Evolutionary conservation across 1,140 invertebrate genomes (phyloP).

Genomic region (Bombus turneri): DNA sequence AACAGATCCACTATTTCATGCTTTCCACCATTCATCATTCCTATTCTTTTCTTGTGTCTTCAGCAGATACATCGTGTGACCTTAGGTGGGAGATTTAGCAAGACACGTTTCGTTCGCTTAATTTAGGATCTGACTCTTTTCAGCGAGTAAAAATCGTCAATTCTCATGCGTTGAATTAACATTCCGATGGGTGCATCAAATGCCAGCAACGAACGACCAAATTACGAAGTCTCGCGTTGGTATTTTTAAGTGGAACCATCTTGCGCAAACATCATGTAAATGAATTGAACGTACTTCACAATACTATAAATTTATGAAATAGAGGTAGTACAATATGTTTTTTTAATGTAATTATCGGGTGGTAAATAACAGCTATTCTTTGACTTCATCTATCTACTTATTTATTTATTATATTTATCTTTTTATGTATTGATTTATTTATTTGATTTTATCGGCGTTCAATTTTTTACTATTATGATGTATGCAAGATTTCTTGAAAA

Average conservation of each 20-base stretch:
- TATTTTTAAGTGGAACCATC: slow-evolving; percentile 8
- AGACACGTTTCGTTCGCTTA: background rate
- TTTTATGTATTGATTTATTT: too few relatives aligned
- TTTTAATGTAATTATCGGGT: too few relatives aligned
- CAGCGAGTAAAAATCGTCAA: background rate
- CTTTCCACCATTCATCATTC: background rate
- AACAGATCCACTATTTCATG: too few relatives aligned
- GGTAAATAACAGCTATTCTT: too few relatives aligned
- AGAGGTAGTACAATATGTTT: background rate
- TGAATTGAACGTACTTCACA: background rate
- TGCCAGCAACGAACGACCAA: slow-evolving; percentile 28
- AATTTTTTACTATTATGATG: too few relatives aligned
- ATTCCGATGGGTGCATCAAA: slow-evolving; percentile 17
- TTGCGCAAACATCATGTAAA: background rate
- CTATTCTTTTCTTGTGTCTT: background rate
- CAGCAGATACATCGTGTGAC: background rate
- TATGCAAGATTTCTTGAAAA: too few relatives aligned
- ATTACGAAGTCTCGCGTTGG: slow-evolving; percentile 28
- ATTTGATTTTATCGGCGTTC: too few relatives aligned
- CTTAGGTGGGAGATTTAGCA: background rate
- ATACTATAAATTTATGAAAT: too few relatives aligned
- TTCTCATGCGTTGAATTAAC: background rate
- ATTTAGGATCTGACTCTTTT: background rate
- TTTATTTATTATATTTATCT: background rate
- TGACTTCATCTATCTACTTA: background rate